A percentile compares a stretch with the other conserved stretches of the same genome.
phyloP scores from a whole-genome alignment of 2,113 vertebrate species.

The Toxostoma redivivum region DNA sequence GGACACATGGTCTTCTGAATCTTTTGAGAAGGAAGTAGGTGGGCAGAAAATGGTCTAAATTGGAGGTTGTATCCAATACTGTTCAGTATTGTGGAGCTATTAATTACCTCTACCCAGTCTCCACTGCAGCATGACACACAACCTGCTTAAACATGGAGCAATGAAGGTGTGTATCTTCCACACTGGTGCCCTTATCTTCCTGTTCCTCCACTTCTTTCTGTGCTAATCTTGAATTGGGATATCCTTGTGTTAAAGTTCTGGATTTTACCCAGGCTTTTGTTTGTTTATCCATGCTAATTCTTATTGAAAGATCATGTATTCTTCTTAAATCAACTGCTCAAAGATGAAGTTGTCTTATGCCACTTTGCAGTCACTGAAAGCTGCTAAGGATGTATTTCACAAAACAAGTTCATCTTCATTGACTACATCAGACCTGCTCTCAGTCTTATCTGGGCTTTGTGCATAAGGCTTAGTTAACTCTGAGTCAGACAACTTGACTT shows the following conservation, averaged over 20 bases:
- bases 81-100: not conserved
- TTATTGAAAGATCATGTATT: accelerated
- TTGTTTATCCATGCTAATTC: not conserved
- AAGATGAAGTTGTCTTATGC: not conserved
- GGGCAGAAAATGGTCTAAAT: not conserved
- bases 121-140: not conserved
- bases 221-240: not conserved
- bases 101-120: not conserved
- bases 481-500: not conserved
- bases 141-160: not conserved
- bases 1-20: not conserved
- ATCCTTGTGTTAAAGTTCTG: not conserved
- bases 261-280: not conserved
- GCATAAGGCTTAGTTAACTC: not conserved
- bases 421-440: not conserved
- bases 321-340: not conserved
- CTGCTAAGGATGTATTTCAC: not conserved
- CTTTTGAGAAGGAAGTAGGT: not conserved
- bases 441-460: not conserved
- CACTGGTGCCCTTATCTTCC: not conserved
- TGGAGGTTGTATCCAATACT: not conserved
- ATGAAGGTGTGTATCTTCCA: not conserved
- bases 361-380: not conserved
- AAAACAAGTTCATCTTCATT: not conserved
- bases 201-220: not conserved